Base-by-base conservation (phyloP, 2,888 invertebrate species). In the Thera obeliscata region DNA sequence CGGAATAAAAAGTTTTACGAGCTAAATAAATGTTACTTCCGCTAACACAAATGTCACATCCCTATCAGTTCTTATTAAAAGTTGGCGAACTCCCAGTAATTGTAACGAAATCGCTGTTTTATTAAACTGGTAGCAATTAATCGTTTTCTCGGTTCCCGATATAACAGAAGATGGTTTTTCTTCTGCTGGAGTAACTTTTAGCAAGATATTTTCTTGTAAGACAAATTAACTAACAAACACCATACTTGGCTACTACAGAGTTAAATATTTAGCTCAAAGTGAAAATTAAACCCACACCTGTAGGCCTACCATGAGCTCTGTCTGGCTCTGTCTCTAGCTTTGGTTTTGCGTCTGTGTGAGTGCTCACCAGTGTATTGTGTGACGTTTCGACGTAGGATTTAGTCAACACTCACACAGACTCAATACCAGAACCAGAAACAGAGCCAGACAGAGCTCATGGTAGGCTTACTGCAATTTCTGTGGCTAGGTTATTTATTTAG, bases 71-170 rank as follows among this genome's bases (percentile, higher is more conserved):
- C 63, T 60, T 67, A 67, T 67, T 67, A 64, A 64, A 67, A 67
- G 38, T 67, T 67, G 60, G 33, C 60, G 59, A 59, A 64, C 59
- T 63, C 62, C 58, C 61, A 55, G 58, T 50, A 55, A 61, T 67
- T 60, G 67, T 67, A 43, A 64, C 36, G 43, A 60, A 63, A 67
- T 59, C 67, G 50, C 54, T 49, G 64, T 56, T 54, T 60, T 67
- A 67, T 67, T 56, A 59, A 67, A 60, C 67, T 48, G 64, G 46
- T n/a, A 59, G 67, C 67, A 63, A 67, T 67, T 67, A 67, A 67
- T 67, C 64, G 67, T 67, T 67, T 63, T 59, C 66, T 59, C 36
- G 58, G 60, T 64, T 67, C n/a, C 12, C 54, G 36, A 33, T 43
- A 55, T 36, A 46, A 59, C 22, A 22, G 22, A 49, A 50, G 22